Evolutionary conservation across 1,140 invertebrate species (phyloP), one percentile per base, ranked within the genome.

Genomic region (Oncopeltus fasciatus): DNA sequence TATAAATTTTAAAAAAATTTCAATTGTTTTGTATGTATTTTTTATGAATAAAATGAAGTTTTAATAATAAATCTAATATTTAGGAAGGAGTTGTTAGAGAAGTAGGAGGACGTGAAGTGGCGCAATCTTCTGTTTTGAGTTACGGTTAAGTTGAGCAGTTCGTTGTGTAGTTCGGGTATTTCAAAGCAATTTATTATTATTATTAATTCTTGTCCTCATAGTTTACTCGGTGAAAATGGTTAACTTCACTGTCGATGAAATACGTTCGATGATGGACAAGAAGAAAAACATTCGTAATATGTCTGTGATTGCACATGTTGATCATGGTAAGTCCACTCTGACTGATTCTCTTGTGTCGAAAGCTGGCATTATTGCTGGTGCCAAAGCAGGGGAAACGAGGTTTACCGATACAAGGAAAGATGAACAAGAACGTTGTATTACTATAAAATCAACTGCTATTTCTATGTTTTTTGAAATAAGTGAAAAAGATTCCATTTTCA

Each of bases 221-320:
- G 8, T 21, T 26, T 9, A 9, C 3, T 74, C n/a, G n/a, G n/a
- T 74, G 73, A 80, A 80, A 38, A 71, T 96, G 96, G 95, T 99
- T 83, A 98, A 99, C 86, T 99, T 99, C 77, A 98, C 95, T 60
- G 91, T 99, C 81, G 95, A 98, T 81, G 93, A 99, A 82, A 98
- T 99, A 81, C 90, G 95, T 82, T 78, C 71, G 74, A 92, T 99
- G 85, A 99, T 99, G 96, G 94, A 99, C 88, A 93, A 93, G 75
- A 98, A 98, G 82, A 82, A 81, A 78, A 99, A 99, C 74, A 99
- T 99, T 78, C 86, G 96, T 75, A 99, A 99, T 80, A 99, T 99
- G 96, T 99, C 95, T 74, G 96, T 99, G 76, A 99, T 99, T 78
- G 96, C 96, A 70, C 96, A 99, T 78, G 96, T 99, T 64, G 96